A percentile compares a stretch with the other conserved stretches of the same genome.
Evolutionary conservation across 2,888 invertebrate species (phyloP).

Genomic region (Syrista parreyssii): DNA sequence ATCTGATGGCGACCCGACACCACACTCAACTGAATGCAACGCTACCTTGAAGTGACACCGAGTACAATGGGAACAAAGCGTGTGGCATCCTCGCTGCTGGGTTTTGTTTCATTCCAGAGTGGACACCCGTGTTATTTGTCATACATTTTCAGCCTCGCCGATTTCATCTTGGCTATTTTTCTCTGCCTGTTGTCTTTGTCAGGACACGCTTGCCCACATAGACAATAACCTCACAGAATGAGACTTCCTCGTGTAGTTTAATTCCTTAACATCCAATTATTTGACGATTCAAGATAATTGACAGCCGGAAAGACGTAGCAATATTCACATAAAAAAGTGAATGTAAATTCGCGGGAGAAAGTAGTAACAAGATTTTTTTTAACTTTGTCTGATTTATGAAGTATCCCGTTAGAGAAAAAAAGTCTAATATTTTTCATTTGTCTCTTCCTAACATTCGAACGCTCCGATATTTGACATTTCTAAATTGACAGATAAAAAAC

Average conservation of each 20-base stretch:
- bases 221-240: background rate
- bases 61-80: constrained; percentile 64
- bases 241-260: background rate
- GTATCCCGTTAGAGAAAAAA: too few relatives aligned
- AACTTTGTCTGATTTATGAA: too few relatives aligned
- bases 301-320: background rate
- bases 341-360: background rate
- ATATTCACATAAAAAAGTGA: background rate
- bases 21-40: constrained; percentile 49
- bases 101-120: constrained; percentile 62
- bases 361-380: background rate
- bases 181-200: constrained; percentile 39
- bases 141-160: constrained; percentile 60
- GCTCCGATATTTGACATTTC: too few relatives aligned
- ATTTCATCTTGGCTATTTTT: constrained; percentile 64
- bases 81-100: constrained; percentile 45
- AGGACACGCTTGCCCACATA: constrained; percentile 11
- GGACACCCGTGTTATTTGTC: constrained; percentile 62
- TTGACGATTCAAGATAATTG: background rate
- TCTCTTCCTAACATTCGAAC: too few relatives aligned
- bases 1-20: constrained; percentile 65
- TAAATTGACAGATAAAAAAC: background rate
- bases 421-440: too few relatives aligned
- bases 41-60: constrained; percentile 62
- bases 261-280: background rate